Conservation (phyloP, 2,888 invertebrate species). For the Tipula lateralis region DNA sequence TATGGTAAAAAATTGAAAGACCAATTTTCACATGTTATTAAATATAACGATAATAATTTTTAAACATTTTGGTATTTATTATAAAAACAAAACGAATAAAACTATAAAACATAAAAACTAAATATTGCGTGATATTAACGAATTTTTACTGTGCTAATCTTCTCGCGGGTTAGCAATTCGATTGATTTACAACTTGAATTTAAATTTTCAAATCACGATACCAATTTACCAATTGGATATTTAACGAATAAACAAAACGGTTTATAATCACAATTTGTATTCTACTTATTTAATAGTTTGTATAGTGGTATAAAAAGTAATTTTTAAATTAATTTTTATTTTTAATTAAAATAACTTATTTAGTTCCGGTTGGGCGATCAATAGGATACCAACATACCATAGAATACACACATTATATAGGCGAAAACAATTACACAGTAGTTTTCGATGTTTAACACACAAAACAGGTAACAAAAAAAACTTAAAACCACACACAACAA, state of each 20-base stretch:
- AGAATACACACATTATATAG: no score
- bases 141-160: not conserved
- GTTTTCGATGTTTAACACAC: not conserved
- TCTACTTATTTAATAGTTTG: no score
- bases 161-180: not conserved
- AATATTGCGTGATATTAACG: slow-evolving; percentile 9
- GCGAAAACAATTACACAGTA: not conserved
- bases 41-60: not conserved
- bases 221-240: not conserved
- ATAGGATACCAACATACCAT: not conserved
- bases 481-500: not conserved
- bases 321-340: not conserved
- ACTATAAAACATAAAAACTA: not conserved
- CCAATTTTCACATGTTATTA: not conserved
- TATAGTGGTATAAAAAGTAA: no score
- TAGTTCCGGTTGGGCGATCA: not conserved
- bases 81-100: not conserved
- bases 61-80: not conserved
- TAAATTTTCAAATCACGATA: slow-evolving; percentile 19
- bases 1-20: not conserved
- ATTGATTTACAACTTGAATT: not conserved
- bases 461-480: not conserved
- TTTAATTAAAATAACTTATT: not conserved
- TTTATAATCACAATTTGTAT: no score
- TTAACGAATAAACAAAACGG: not conserved